Evolutionary conservation across 2,113 vertebrate species (phyloP), one percentile per base, ranked within the genome.

Genomic region (Patagioenas fasciata): DNA sequence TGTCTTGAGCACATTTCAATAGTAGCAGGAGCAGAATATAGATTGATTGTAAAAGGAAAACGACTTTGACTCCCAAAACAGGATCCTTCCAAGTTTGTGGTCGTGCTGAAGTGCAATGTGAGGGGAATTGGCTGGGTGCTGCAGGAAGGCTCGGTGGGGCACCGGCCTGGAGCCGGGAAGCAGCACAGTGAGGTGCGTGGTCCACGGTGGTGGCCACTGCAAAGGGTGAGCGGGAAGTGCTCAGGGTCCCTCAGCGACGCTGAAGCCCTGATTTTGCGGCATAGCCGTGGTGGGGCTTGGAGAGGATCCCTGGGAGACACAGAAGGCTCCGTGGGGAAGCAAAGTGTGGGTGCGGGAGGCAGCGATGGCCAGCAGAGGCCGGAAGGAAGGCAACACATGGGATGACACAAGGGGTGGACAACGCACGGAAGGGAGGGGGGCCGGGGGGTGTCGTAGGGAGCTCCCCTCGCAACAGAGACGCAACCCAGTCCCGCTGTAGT

Each of bases 31-130:
- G 29, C 8, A 2, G 31, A 18, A 19, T 0, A 13, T 2, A 34
- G 53, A 6, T 5, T 7, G 24, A 7, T 7, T 21, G 31, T 26
- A 34, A 50, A 38, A 25, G 24, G 13, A 44, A 31, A 51, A 19
- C 1, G 5, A 15, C 47, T 78, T 32, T 9, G 47, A 11, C 28
- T 25, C 47, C 42, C 38, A 24, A 21, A 12, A 11, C 2, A 10
- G 19, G 12, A 8, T 3, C 8, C 11, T 2, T 4, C 15, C 1
- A 44, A 23, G 65, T 2, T 5, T 2, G 5, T 1, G 80, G n/a
- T 60, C 19, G 4, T 2, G 25, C 42, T 15, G 42, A 14, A 20
- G 65, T 0, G 56, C 19, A 4, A 0, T 2, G 40, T 1, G 38
- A 7, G 32, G 60, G 44, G 34, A 4, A 42, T 0, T 2, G 34